These are phyloP conservation scores for Muntiacus muntjak DNA, from an alignment of 2,113 vertebrate genomes.

Conservation along the genomic window DNA sequence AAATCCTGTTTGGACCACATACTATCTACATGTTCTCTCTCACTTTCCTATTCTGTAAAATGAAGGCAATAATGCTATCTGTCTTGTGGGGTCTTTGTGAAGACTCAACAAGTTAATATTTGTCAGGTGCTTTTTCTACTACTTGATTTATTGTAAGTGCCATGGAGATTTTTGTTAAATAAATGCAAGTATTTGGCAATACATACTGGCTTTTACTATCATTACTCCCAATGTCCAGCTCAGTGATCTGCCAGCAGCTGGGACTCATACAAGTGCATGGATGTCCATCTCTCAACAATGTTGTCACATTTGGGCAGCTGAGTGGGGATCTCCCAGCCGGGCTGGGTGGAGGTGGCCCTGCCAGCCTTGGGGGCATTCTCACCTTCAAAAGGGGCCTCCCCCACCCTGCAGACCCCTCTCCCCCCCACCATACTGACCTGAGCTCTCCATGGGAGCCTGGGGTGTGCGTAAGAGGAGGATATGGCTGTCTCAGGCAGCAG, in stretches of 20 bases:
- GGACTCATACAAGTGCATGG: fast-evolving
- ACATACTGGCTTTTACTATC: neutral
- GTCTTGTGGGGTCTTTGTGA: neutral
- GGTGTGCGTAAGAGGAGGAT: neutral
- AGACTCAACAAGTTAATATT: neutral
- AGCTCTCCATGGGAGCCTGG: constrained; percentile 58
- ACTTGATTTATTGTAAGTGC: neutral
- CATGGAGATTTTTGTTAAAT: neutral
- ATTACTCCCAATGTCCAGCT: neutral
- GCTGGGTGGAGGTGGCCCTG: neutral
- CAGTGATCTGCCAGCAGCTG: neutral
- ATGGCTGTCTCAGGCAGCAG: constrained; percentile 11
- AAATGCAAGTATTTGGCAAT: neutral
- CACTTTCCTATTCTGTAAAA: neutral
- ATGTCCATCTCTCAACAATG: neutral
- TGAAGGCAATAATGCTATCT: neutral
- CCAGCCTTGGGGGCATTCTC: neutral
- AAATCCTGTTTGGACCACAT: neutral
- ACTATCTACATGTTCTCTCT: neutral
- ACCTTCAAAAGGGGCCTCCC: too few relatives aligned
- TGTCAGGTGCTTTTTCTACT: neutral
- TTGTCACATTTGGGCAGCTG: neutral
- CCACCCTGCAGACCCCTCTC: too few relatives aligned
- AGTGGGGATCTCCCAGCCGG: neutral
- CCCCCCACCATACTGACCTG: constrained; percentile 52